Percentiles rank a stretch among this genome's conserved stretches.
These are phyloP conservation scores for Colinus virginianus DNA, from an alignment of 2,113 vertebrate species.

Conservation along the genomic window DNA sequence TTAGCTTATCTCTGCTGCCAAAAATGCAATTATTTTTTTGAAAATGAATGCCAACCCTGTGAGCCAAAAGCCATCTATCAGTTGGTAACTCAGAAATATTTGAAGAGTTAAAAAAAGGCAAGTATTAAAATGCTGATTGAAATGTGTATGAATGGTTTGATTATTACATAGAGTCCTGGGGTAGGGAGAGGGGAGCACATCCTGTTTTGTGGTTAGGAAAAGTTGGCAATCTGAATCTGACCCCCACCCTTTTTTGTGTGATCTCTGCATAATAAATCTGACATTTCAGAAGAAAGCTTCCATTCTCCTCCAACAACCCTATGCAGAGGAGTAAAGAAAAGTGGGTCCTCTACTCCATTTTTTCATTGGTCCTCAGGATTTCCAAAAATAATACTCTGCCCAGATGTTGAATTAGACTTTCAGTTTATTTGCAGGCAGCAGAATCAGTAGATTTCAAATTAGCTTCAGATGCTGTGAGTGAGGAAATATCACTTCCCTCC, in stretches of 20 bases:
- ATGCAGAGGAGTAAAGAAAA: constrained; percentile 26
- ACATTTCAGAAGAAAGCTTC: constrained; percentile 56
- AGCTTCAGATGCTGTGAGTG: constrained; percentile 65
- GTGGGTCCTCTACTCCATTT: constrained; percentile 22
- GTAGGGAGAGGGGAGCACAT: constrained; percentile 33
- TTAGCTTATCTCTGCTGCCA: constrained; percentile 25
- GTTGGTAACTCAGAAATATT: constrained; percentile 23
- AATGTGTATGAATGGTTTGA: constrained; percentile 54
- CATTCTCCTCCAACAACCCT: constrained; percentile 42
- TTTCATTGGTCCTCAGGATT: constrained; percentile 29
- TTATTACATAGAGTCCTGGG: constrained; percentile 19
- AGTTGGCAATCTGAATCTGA: constrained; percentile 47
- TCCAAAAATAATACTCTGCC: constrained; percentile 77
- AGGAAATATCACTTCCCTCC: constrained; percentile 62
- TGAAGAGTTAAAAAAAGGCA: constrained; percentile 33
- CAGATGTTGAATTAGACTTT: constrained; percentile 64
- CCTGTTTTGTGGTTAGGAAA: constrained; percentile 59
- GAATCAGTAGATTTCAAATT: constrained; percentile 74
- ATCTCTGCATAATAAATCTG: constrained; percentile 43
- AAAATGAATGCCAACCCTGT: neutral
- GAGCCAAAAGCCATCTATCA: constrained; percentile 39
- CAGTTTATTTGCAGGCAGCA: constrained; percentile 72
- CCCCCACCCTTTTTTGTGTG: constrained; percentile 26
- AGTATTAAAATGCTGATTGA: constrained; percentile 27
- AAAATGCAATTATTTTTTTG: constrained; percentile 1